phyloP scores from a whole-genome alignment of 2,888 invertebrate genomes.

The Agrochola macilenta region DNA sequence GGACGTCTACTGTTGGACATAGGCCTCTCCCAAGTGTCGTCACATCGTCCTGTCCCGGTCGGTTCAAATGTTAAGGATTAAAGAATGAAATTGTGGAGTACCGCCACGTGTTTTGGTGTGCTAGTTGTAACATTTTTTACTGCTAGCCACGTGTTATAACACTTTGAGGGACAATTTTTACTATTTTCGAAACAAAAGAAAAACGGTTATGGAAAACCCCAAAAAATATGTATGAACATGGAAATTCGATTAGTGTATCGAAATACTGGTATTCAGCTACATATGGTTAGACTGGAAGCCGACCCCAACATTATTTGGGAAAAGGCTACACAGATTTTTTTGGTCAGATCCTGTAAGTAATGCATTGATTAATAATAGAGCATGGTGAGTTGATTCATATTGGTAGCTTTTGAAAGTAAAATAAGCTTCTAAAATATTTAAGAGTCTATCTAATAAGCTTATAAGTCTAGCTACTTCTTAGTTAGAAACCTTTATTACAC shows the following conservation, averaged over 20 bases:
- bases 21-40: neutral
- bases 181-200: conserved; percentile 34
- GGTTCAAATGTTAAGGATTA: neutral
- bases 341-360: neutral
- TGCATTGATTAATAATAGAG: neutral
- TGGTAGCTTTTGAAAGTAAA: neutral
- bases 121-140: too few species aligned
- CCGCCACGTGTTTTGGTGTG: too few species aligned
- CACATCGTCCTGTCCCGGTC: neutral
- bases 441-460: neutral
- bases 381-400: neutral
- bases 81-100: too few species aligned
- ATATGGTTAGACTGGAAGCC: too few species aligned
- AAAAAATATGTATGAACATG: neutral
- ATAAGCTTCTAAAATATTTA: neutral
- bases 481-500: neutral
- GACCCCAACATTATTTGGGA: too few species aligned
- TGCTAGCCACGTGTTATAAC: too few species aligned
- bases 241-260: neutral
- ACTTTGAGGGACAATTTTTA: conserved; percentile 36
- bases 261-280: neutral
- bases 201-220: neutral
- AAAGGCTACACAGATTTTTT: too few species aligned
- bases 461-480: too few species aligned
- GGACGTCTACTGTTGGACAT: neutral